Evolutionary conservation across 1,140 invertebrate species (phyloP), one percentile per base, ranked within the genome.

Genomic region (Drosophila orena): DNA sequence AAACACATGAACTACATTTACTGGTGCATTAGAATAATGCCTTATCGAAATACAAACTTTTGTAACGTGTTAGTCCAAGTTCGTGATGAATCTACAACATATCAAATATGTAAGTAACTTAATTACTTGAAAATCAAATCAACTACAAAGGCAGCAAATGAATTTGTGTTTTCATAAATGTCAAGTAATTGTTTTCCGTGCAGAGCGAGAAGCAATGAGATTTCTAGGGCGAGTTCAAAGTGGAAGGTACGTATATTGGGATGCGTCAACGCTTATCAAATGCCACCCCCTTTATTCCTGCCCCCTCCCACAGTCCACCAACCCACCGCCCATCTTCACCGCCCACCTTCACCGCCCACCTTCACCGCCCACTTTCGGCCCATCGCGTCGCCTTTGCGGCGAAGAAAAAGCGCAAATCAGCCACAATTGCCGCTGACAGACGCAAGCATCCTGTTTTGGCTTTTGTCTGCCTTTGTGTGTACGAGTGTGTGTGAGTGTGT

Each of bases 341-440:
- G 24, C 37, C 24, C 24, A 22, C 11, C 12, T 61, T 3, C 8
- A 7, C 8, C n/a, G 14, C 14, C 20, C 14, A 10, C 24, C 38
- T 22, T 6, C 2, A 2, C 15, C 14, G 10, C 17, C 34, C 24
- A 8, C 27, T 30, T 14, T 17, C 17, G 8, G 15, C 20, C 12
- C 37, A 42, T 14, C 35, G 22, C 30, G 11, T 11, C 53, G 38
- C 53, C 38, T 50, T 46, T 69, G 61, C 65, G 61, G 47, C 38
- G 55, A 37, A 60, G 60, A 85, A 84, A 86, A 86, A 86, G 83
- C 79, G 83, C 83, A 86, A 86, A 86, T 86, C 83, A 86, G 83
- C 83, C 83, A 88, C 83, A 86, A 86, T 86, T 86, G 83, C 79
- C 84, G 76, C 70, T 86, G 83, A 86, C 83, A 86, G 83, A 79